Evolutionary conservation across 2,797 vertebrate genomes (phyloP), one percentile per base, ranked within the genome.

Genomic region (Steatocranus sp.): DNA sequence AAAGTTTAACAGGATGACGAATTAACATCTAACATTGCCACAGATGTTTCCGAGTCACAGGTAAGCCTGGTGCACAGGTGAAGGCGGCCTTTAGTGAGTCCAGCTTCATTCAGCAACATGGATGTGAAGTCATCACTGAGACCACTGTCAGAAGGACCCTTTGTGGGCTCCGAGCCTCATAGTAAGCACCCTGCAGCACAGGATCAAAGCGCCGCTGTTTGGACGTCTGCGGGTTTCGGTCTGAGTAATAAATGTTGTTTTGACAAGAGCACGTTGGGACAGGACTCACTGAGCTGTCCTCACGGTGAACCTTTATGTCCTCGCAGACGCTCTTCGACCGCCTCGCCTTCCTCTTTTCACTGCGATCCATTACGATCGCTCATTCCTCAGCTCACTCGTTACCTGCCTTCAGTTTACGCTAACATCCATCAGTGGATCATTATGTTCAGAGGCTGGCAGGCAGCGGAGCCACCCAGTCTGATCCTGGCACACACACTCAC

Each of bases 261-360:
- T 92, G 93, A 93, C 91, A 92, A 25, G 79, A 79, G 80, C 88
- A 4, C 36, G 93, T 93, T 77, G 7, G 79, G 78, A 96, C 95
- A 94, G 2, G 93, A 96, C 90, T 86, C 82, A 51, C 27, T 66
- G 36, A 70, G 43, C 53, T 86, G 91, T 85, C 86, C 92, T 91
- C 78, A 30, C 27, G 2, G 7, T 94, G 93, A 93, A 93, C 93
- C 86, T 80, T 53, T 49, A 79, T 76, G 85, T 50, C 68, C 49
- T 4, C 15, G 25, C 70, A 34, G 6, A 38, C 6, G 41, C 41
- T 78, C 74, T 73, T 41, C 61, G 7, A 27, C 15, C 30, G 50
- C 81, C n/a, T 32, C 50, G 30, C 34, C 58, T 48, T 49, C 32
- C 66, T 25, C 79, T 58, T 83, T 50, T 90, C 88, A 85, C 25